Evolutionary conservation across 2,888 invertebrate genomes (phyloP).

Genomic region (Cantharis lateralis): DNA sequence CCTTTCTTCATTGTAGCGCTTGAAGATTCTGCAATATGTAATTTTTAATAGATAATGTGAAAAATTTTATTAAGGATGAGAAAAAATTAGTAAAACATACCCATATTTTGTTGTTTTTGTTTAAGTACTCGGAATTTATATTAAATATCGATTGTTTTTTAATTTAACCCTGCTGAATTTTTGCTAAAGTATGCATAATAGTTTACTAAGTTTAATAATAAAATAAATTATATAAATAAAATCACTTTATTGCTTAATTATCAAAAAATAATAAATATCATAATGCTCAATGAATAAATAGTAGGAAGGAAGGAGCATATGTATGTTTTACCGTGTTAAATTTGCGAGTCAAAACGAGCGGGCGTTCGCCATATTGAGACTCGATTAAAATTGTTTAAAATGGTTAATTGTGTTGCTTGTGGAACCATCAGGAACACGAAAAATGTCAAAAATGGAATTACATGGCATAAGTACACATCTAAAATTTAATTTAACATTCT

Average conservation of each 20-base stretch:
- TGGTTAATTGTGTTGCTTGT: too few relatives aligned
- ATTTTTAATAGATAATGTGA: neutral
- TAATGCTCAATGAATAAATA: too few relatives aligned
- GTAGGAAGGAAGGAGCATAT: too few relatives aligned
- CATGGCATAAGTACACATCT: too few relatives aligned
- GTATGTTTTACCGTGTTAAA: too few relatives aligned
- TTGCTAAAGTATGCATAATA: slow-evolving; percentile 10
- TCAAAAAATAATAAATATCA: slow-evolving; percentile 17
- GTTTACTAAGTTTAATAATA: slow-evolving; percentile 4
- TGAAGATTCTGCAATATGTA: slow-evolving; percentile 22
- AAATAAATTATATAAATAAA: slow-evolving; percentile 21
- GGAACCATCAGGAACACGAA: too few relatives aligned
- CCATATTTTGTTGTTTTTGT: neutral
- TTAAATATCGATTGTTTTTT: neutral
- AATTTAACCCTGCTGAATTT: neutral
- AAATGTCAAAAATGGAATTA: too few relatives aligned
- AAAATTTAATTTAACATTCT: too few relatives aligned
- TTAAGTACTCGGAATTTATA: neutral
- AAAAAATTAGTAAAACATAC: neutral
- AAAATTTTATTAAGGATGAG: neutral
- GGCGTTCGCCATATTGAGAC: too few relatives aligned
- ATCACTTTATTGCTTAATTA: slow-evolving; percentile 28
- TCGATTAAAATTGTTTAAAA: too few relatives aligned
- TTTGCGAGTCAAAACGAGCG: too few relatives aligned
- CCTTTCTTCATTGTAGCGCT: slow-evolving; percentile 57